phyloP scores from a whole-genome alignment of 2,113 vertebrate genomes.

The Pungitius pungitius region DNA sequence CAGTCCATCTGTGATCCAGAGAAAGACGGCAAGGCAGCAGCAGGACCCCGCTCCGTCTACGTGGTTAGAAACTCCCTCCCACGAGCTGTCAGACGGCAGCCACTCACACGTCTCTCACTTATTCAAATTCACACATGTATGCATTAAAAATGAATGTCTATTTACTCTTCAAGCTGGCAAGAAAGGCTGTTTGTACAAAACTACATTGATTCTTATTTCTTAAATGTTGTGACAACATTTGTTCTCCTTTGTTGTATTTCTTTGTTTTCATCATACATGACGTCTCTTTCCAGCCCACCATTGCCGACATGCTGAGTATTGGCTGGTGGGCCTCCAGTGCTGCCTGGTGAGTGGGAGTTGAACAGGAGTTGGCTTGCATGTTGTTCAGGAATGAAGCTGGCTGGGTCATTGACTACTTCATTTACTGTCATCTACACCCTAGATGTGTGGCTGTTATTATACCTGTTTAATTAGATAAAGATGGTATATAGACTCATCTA shows the following conservation, averaged over 20 bases:
- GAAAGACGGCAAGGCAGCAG: constrained; percentile 90
- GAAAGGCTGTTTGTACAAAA: not conserved
- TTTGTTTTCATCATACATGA: no score
- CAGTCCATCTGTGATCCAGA: constrained; percentile 95
- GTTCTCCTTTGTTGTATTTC: not conserved
- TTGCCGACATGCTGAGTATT: constrained; percentile 92
- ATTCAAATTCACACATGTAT: not conserved
- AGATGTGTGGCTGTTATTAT: constrained; percentile 32
- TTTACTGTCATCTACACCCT: constrained; percentile 44
- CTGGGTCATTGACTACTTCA: constrained; percentile 36
- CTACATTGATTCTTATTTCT: not conserved
- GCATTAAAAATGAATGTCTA: not conserved
- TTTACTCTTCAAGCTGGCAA: not conserved
- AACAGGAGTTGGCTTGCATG: constrained; percentile 33
- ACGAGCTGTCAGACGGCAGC: not conserved
- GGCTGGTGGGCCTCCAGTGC: constrained; percentile 97
- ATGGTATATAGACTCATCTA: constrained; percentile 25
- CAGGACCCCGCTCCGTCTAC: constrained; percentile 87
- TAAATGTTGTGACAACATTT: not conserved
- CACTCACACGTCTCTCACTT: not conserved
- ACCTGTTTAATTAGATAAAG: constrained; percentile 31
- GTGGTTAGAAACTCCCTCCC: constrained; percentile 83
- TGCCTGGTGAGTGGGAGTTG: constrained; percentile 88
- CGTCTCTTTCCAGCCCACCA: constrained; percentile 84
- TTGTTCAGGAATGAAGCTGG: constrained; percentile 23